A percentile compares a stretch with the other conserved stretches of the same genome.
Evolutionary conservation across 2,797 vertebrate species (phyloP).

Genomic region (Lophotriccus pileatus): DNA sequence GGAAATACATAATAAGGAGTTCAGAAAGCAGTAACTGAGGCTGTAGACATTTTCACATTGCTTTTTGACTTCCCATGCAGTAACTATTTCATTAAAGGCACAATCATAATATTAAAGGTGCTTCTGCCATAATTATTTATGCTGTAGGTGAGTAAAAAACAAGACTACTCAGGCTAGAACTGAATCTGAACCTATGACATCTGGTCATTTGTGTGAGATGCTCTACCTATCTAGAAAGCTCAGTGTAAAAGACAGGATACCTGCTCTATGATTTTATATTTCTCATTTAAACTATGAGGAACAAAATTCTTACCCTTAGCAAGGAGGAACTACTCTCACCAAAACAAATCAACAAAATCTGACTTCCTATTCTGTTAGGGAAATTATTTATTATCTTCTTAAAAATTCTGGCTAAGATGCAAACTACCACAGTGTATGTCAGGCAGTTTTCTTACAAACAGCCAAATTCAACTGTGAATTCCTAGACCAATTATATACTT

Average conservation of each 20-base stretch:
- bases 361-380: background rate
- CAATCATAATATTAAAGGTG: background rate
- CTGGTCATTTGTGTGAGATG: background rate
- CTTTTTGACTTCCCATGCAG: background rate
- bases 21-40: slow-evolving; percentile 3
- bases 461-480: background rate
- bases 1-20: slow-evolving; percentile 28
- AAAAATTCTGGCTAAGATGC: background rate
- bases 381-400: background rate
- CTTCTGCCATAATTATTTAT: background rate
- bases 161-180: background rate
- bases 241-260: background rate
- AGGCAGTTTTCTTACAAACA: background rate
- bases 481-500: background rate
- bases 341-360: background rate
- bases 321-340: background rate
- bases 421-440: background rate
- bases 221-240: background rate
- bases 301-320: background rate
- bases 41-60: background rate
- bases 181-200: background rate
- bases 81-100: slow-evolving; percentile 16
- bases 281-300: background rate
- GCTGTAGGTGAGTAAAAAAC: background rate
- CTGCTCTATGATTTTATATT: background rate